Evolutionary conservation across 2,888 invertebrate species (phyloP).

Genomic region (Danaus chrysippus): DNA sequence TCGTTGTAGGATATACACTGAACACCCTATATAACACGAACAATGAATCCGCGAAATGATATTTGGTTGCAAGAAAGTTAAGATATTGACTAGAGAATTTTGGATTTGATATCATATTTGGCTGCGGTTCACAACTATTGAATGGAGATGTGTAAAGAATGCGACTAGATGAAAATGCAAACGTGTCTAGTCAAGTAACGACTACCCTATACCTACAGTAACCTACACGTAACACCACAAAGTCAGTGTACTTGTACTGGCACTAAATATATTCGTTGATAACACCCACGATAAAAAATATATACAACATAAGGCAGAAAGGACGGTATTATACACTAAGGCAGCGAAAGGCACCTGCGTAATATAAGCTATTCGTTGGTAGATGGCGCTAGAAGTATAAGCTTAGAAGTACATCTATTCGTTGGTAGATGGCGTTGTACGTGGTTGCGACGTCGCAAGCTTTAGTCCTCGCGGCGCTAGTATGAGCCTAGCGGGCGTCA

Average conservation of each 20-base stretch:
- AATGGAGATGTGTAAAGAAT: slow-evolving; percentile 42
- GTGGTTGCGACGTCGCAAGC: slow-evolving; percentile 37
- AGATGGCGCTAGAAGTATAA: slow-evolving; percentile 50
- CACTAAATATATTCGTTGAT: slow-evolving; percentile 66
- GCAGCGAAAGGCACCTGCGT: slow-evolving; percentile 65
- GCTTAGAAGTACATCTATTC: slow-evolving; percentile 41
- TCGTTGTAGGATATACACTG: slow-evolving; percentile 59
- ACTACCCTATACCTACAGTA: slow-evolving; percentile 21
- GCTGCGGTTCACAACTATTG: slow-evolving; percentile 54
- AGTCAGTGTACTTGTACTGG: slow-evolving; percentile 46
- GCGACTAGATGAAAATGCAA: slow-evolving; percentile 62
- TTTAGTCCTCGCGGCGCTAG: slow-evolving; percentile 73
- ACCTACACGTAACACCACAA: slow-evolving; percentile 18
- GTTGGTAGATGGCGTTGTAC: slow-evolving; percentile 58
- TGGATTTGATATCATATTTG: slow-evolving; percentile 66
- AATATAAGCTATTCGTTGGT: slow-evolving; percentile 47
- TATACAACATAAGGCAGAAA: slow-evolving; percentile 57
- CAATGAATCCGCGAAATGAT: slow-evolving; percentile 29
- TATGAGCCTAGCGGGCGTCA: slow-evolving; percentile 69
- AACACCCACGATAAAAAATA: slow-evolving; percentile 52
- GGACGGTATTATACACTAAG: slow-evolving; percentile 70
- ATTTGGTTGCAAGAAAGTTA: slow-evolving; percentile 50
- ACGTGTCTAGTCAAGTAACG: slow-evolving; percentile 34
- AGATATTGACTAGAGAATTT: slow-evolving; percentile 74
- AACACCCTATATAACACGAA: slow-evolving; percentile 25